phyloP scores from a whole-genome alignment of 2,888 invertebrate genomes.

The Amphipoea oculea region DNA sequence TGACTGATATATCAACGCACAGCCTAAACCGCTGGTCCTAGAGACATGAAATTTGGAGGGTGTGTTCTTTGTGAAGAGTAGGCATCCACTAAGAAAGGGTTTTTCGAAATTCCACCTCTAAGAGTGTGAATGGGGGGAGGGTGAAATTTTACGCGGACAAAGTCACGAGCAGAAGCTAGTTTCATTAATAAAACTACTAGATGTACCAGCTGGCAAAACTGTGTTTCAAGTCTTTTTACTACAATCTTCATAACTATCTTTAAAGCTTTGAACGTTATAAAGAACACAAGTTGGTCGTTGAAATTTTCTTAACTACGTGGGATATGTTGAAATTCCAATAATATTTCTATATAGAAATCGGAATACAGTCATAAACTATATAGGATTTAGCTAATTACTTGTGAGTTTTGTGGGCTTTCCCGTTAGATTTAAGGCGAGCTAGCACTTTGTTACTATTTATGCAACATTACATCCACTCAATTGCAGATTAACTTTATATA shows the following conservation, averaged over 20 bases:
- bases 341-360: conserved; percentile 4
- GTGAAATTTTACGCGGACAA: too few species aligned
- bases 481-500: neutral
- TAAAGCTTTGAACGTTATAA: conserved; percentile 29
- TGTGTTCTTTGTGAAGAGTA: too few species aligned
- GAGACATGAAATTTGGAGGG: too few species aligned
- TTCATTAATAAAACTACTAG: conserved; percentile 69
- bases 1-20: too few species aligned
- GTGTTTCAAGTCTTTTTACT: conserved; percentile 57
- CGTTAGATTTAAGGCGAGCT: neutral
- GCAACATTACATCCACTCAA: neutral
- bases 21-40: too few species aligned
- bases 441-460: conserved; percentile 4
- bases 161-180: too few species aligned
- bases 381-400: conserved; percentile 24
- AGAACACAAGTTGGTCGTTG: conserved; percentile 11
- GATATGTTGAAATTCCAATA: conserved; percentile 12
- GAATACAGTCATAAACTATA: conserved; percentile 25
- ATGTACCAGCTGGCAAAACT: conserved; percentile 44
- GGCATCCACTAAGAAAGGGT: too few species aligned
- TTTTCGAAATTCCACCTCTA: too few species aligned
- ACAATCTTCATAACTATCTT: conserved; percentile 29
- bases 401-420: conserved; percentile 14
- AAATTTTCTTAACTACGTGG: conserved; percentile 21
- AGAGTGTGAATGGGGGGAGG: too few species aligned